phyloP scores from a whole-genome alignment of 2,797 vertebrate species.

The Etheostoma perlongum region DNA sequence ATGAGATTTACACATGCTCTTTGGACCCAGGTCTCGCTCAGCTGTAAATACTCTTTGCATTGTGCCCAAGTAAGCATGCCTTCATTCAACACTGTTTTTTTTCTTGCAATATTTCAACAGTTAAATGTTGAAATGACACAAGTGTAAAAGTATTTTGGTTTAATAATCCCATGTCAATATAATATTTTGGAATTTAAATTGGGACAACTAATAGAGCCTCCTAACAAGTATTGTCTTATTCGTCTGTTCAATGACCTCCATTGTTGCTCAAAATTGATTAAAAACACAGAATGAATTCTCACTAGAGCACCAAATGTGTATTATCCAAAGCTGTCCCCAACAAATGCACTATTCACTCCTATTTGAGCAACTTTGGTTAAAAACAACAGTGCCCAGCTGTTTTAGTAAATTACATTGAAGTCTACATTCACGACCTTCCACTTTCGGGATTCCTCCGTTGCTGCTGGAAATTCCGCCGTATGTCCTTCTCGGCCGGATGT shows the following conservation, averaged over 20 bases:
- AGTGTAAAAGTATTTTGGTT: background rate
- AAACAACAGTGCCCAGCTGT: background rate
- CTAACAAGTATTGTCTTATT: background rate
- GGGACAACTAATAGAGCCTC: background rate
- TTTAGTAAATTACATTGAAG: background rate
- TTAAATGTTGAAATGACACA: background rate
- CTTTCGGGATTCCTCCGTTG: no score
- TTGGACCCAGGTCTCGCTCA: slow-evolving; percentile 61
- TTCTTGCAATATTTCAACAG: background rate
- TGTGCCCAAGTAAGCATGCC: slow-evolving; percentile 14
- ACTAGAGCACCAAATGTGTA: background rate
- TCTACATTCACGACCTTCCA: no score
- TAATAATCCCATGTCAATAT: background rate
- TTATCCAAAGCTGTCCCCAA: background rate
- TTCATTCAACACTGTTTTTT: slow-evolving; percentile 24
- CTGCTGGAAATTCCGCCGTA: no score
- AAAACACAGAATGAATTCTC: background rate
- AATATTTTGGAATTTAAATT: background rate
- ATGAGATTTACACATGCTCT: slow-evolving; percentile 79
- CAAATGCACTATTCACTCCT: no score
- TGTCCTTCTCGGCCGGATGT: no score
- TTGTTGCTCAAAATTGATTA: background rate
- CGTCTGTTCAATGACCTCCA: background rate
- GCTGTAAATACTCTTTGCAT: slow-evolving; percentile 56
- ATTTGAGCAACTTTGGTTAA: no score